A percentile compares a stretch with the other conserved stretches of the same genome.
phyloP scores from a whole-genome alignment of 2,888 invertebrate genomes.

The Phymatocera aterrima region DNA sequence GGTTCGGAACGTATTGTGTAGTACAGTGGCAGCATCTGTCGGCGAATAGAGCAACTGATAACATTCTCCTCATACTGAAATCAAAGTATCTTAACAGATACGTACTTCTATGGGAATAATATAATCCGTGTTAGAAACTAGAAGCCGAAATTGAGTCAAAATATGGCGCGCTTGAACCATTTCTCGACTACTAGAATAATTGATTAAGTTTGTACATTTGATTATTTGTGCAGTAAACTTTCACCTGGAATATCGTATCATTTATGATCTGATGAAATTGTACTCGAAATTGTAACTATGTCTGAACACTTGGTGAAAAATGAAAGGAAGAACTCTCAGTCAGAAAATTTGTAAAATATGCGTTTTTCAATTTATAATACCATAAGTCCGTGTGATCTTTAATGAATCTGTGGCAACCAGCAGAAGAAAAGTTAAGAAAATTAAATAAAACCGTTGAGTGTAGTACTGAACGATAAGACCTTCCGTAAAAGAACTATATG shows the following conservation, averaged over 20 bases:
- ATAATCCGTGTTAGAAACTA: neutral
- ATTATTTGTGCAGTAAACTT: too few relatives aligned
- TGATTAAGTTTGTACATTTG: neutral
- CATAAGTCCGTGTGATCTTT: neutral
- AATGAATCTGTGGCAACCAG: neutral
- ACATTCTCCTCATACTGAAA: neutral
- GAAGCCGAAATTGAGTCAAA: neutral
- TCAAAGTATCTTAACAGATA: neutral
- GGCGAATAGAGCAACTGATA: neutral
- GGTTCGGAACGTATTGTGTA: too few relatives aligned
- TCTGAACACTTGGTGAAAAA: neutral
- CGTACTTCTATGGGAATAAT: neutral
- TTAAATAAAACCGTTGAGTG: too few relatives aligned
- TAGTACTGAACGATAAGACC: neutral
- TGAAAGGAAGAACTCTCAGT: neutral
- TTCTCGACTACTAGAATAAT: neutral
- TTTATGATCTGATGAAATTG: too few relatives aligned
- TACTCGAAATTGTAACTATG: too few relatives aligned
- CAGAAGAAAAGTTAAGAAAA: neutral
- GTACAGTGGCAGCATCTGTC: neutral
- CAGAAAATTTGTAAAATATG: neutral
- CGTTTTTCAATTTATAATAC: neutral
- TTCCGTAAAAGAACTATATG: neutral
- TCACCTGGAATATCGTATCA: too few relatives aligned
- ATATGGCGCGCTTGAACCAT: constrained; percentile 13